phyloP scores from a whole-genome alignment of 2,113 vertebrate genomes.

The Chaetura pelagica region DNA sequence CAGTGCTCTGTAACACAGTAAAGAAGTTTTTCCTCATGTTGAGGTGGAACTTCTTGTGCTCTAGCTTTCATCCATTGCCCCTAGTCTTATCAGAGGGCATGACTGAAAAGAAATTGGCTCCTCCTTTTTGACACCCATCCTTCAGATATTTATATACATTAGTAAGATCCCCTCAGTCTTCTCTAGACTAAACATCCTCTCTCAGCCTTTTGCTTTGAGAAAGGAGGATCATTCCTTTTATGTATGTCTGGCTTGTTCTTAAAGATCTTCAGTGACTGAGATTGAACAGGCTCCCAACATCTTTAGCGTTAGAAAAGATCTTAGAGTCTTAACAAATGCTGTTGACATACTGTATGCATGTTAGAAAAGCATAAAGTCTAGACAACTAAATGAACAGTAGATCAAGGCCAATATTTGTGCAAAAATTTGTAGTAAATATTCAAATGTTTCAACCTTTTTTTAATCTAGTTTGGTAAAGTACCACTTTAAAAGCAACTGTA shows the following conservation, averaged over 20 bases:
- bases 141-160: too few relatives aligned
- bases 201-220: background rate
- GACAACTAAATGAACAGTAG: background rate
- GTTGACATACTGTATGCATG: background rate
- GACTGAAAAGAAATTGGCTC: too few relatives aligned
- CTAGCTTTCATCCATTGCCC: too few relatives aligned
- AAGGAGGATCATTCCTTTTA: background rate
- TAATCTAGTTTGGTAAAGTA: background rate
- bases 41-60: too few relatives aligned
- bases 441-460: background rate
- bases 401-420: background rate
- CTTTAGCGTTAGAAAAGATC: background rate
- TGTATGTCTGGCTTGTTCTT: background rate
- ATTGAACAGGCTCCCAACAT: background rate
- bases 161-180: too few relatives aligned
- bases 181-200: too few relatives aligned
- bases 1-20: too few relatives aligned
- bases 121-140: too few relatives aligned
- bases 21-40: too few relatives aligned
- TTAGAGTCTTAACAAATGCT: background rate
- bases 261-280: background rate
- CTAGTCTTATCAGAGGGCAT: too few relatives aligned
- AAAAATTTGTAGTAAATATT: background rate
- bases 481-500: background rate
- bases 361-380: background rate